These are phyloP conservation scores for Megalurothrips usitatus DNA, from an alignment of 2,888 invertebrate species.

Conservation along the genomic window DNA sequence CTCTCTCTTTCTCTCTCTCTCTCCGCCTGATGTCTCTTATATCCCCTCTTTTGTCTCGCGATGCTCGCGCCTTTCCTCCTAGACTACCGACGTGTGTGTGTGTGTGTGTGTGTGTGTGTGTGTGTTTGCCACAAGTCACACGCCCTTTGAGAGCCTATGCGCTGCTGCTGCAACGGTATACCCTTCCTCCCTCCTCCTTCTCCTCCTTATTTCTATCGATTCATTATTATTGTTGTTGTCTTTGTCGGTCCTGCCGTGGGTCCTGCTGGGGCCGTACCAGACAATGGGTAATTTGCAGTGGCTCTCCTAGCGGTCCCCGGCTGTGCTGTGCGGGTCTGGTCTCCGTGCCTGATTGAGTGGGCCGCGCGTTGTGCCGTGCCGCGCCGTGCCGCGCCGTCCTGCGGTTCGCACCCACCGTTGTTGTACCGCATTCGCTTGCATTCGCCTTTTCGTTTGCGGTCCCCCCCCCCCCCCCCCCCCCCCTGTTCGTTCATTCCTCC, in stretches of 20 bases:
- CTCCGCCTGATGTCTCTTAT: not conserved
- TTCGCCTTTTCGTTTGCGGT: not conserved
- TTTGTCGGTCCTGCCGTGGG: not conserved
- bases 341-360: not conserved
- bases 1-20: not conserved
- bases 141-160: not conserved
- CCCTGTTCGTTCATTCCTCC: not conserved
- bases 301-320: not conserved
- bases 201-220: not conserved
- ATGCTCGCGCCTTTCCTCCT: not conserved
- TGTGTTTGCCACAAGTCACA: not conserved
- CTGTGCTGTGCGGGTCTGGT: not conserved
- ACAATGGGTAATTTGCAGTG: slow-evolving; percentile 11
- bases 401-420: not conserved
- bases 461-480: not conserved
- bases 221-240: not conserved
- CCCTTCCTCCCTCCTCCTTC: too few relatives aligned
- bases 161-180: not conserved
- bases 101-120: too few relatives aligned
- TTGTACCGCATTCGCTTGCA: not conserved
- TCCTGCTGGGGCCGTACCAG: not conserved
- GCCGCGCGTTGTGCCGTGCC: not conserved
- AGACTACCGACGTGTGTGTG: too few relatives aligned
- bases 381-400: not conserved
- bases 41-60: not conserved